These are phyloP conservation scores for Eupithecia dodoneata DNA, from an alignment of 2,888 invertebrate genomes.

Conservation along the genomic window DNA sequence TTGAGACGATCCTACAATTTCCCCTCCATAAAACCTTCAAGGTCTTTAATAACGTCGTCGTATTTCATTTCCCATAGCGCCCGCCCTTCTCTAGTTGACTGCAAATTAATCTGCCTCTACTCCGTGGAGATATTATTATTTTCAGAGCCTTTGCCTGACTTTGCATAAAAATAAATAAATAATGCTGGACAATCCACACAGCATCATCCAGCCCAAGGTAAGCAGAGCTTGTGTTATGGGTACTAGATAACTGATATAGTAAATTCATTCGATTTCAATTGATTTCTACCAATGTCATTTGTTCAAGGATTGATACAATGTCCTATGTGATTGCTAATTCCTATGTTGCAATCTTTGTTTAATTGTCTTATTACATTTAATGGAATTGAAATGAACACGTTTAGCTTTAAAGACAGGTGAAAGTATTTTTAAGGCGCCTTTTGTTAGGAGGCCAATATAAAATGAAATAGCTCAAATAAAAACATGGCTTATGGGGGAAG, in stretches of 20 bases:
- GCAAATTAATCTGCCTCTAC: slow-evolving; percentile 39
- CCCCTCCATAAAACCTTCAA: slow-evolving; percentile 13
- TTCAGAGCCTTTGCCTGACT: background rate
- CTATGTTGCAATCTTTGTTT: no score
- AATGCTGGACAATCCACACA: no score
- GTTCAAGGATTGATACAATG: background rate
- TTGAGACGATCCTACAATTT: slow-evolving; percentile 11
- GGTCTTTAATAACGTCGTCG: slow-evolving; percentile 26
- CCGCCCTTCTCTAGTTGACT: slow-evolving; percentile 45
- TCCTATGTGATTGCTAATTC: background rate
- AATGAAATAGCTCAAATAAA: no score
- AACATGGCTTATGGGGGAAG: no score
- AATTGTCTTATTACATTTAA: no score
- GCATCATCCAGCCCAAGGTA: no score
- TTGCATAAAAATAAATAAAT: background rate
- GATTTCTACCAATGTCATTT: background rate
- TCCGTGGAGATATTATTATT: slow-evolving; percentile 27
- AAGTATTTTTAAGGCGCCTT: no score
- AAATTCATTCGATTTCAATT: no score
- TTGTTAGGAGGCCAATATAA: no score
- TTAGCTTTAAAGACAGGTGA: background rate
- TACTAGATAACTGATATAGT: no score
- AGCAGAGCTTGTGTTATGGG: no score
- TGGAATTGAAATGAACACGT: no score
- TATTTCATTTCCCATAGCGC: slow-evolving; percentile 33